phyloP scores from a whole-genome alignment of 2,888 invertebrate genomes.

The Tetramorium bicarinatum region DNA sequence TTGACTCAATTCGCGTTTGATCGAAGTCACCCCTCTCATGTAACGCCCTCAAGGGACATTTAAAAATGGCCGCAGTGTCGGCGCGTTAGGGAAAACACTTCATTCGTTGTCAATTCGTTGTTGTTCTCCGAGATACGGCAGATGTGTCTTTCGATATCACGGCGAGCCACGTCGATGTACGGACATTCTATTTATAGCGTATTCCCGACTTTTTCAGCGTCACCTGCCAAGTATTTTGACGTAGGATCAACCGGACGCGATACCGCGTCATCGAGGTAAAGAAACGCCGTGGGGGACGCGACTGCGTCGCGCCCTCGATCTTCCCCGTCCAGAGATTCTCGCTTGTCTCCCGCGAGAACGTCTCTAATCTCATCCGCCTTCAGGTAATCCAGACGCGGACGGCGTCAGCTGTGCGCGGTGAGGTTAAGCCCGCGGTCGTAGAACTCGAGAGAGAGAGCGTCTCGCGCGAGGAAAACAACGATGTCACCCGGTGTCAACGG shows the following conservation, averaged over 20 bases:
- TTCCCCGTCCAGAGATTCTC: background rate
- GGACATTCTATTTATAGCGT: slow-evolving; percentile 78
- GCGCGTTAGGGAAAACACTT: slow-evolving; percentile 6
- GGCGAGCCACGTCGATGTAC: slow-evolving; percentile 76
- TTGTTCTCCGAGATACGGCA: slow-evolving; percentile 51
- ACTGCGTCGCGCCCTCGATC: background rate
- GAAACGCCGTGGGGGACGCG: background rate
- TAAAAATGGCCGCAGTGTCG: slow-evolving; percentile 77
- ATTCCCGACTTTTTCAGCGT: slow-evolving; percentile 62
- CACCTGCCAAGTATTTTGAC: slow-evolving; percentile 80
- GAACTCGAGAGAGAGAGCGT: background rate
- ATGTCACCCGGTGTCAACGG: slow-evolving; percentile 83
- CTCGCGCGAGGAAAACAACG: background rate
- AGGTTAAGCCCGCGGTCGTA: slow-evolving; percentile 1
- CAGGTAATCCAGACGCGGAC: slow-evolving; percentile 28
- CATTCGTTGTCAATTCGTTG: background rate
- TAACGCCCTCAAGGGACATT: slow-evolving; percentile 62
- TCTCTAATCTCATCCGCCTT: background rate
- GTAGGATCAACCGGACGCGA: slow-evolving; percentile 71
- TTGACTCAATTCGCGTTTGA: background rate
- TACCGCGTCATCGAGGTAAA: slow-evolving; percentile 58
- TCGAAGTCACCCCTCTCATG: background rate
- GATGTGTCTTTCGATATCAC: slow-evolving; percentile 45
- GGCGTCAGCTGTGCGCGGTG: background rate
- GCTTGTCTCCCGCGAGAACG: background rate